Evolutionary conservation across 2,888 invertebrate species (phyloP).

Genomic region (Pristionchus maxplancki): DNA sequence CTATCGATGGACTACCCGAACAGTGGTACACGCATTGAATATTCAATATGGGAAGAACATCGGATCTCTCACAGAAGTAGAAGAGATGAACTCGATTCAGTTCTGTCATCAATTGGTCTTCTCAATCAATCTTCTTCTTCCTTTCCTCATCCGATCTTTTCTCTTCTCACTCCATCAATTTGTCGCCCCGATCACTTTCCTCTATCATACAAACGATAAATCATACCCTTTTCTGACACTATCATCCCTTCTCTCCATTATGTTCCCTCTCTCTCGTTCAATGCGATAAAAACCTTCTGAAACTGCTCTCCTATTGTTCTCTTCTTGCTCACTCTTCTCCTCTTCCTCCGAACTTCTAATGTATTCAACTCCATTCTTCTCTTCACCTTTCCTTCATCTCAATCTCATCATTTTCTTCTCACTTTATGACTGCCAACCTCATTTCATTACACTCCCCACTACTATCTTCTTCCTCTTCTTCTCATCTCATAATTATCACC

Average conservation of each 20-base stretch:
- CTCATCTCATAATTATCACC: constrained; percentile 24
- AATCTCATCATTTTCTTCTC: constrained; percentile 33
- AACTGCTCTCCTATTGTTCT: constrained; percentile 24
- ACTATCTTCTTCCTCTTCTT: neutral
- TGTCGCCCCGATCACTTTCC: constrained; percentile 5
- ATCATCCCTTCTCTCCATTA: neutral
- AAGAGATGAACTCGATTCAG: neutral
- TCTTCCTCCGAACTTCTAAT: constrained; percentile 13
- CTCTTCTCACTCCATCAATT: constrained; percentile 37
- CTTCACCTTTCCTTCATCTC: constrained; percentile 1
- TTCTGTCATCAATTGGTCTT: neutral
- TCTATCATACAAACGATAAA: constrained; percentile 26
- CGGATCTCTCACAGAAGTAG: neutral
- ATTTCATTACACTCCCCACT: neutral
- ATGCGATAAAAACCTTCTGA: constrained; percentile 24
- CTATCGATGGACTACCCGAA: neutral
- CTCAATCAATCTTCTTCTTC: neutral
- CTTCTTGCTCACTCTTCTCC: neutral
- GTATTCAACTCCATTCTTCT: constrained; percentile 33
- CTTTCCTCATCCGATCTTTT: neutral
- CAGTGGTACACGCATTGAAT: neutral
- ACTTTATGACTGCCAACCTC: constrained; percentile 28
- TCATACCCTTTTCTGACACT: neutral
- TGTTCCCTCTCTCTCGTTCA: neutral
- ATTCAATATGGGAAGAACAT: neutral